A percentile compares a stretch with the other conserved stretches of the same genome.
Conservation (phyloP, 2,888 invertebrate species). For the Panopea generosa region DNA sequence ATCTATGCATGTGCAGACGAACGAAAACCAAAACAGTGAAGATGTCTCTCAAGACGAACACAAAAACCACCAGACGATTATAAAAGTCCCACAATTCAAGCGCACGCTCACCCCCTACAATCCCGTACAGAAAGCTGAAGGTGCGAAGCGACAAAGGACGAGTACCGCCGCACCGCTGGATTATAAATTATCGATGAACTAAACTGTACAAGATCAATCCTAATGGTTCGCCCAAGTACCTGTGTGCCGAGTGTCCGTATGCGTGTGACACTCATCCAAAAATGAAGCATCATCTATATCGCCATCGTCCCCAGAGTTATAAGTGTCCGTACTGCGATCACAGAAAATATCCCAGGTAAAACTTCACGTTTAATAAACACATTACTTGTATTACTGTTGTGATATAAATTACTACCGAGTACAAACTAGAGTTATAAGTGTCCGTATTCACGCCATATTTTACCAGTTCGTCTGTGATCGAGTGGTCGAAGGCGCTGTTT, state of each 20-base stretch:
- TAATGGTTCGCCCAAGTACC: constrained; percentile 55
- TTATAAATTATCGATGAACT: constrained; percentile 51
- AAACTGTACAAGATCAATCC: constrained; percentile 59
- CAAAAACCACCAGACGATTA: constrained; percentile 52
- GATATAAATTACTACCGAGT: too few species aligned
- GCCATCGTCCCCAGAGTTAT: constrained; percentile 60
- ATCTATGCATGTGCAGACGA: too few species aligned
- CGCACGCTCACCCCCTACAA: constrained; percentile 28
- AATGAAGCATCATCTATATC: constrained; percentile 63
- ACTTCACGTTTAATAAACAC: too few species aligned
- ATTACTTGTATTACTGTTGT: too few species aligned
- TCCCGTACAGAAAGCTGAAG: background rate
- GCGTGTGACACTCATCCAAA: constrained; percentile 62
- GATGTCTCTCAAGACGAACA: background rate
- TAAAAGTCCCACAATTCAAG: constrained; percentile 61
- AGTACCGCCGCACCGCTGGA: background rate
- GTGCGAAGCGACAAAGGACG: constrained; percentile 1
- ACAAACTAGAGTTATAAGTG: too few species aligned
- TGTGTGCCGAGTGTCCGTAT: constrained; percentile 60
- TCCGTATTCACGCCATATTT: too few species aligned
- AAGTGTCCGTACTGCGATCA: constrained; percentile 63
- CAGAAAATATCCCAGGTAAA: constrained; percentile 61
- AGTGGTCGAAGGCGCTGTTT: too few species aligned
- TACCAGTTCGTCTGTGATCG: too few species aligned
- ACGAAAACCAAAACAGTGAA: too few species aligned